A percentile compares a stretch with the other conserved stretches of the same genome.
phyloP scores from a whole-genome alignment of 2,888 invertebrate genomes.

The Rhabditoides inermis region DNA sequence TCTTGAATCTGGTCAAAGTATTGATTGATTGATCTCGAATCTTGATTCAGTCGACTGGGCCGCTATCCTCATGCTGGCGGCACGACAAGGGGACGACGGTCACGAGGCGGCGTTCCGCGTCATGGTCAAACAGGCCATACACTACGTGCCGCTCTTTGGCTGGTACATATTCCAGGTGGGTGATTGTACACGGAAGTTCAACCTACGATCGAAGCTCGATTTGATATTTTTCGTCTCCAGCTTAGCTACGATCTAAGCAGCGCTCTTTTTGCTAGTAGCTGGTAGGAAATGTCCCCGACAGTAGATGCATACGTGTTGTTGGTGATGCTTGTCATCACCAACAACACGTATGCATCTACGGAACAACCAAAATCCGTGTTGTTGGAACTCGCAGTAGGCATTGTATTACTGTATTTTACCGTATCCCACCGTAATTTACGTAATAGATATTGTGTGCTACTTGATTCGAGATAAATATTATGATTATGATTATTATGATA shows the following conservation, averaged over 20 bases:
- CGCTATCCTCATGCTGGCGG: constrained; percentile 38
- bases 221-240: not conserved
- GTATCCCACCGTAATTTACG: too few relatives aligned
- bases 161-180: constrained; percentile 47
- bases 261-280: not conserved
- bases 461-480: too few relatives aligned
- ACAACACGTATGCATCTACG: too few relatives aligned
- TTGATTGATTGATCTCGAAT: not conserved
- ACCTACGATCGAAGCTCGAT: not conserved
- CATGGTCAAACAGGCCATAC: constrained; percentile 43
- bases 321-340: too few relatives aligned
- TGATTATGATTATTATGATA: too few relatives aligned
- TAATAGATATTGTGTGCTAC: too few relatives aligned
- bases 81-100: constrained; percentile 30
- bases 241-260: too few relatives aligned
- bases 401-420: too few relatives aligned
- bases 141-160: constrained; percentile 45
- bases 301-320: too few relatives aligned
- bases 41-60: constrained; percentile 41
- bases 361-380: too few relatives aligned
- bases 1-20: not conserved
- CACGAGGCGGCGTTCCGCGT: constrained; percentile 36
- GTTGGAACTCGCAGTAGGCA: too few relatives aligned
- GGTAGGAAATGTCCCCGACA: too few relatives aligned
- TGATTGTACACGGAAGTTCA: not conserved